phyloP scores from a whole-genome alignment of 2,888 invertebrate species.

The Bugula neritina region DNA sequence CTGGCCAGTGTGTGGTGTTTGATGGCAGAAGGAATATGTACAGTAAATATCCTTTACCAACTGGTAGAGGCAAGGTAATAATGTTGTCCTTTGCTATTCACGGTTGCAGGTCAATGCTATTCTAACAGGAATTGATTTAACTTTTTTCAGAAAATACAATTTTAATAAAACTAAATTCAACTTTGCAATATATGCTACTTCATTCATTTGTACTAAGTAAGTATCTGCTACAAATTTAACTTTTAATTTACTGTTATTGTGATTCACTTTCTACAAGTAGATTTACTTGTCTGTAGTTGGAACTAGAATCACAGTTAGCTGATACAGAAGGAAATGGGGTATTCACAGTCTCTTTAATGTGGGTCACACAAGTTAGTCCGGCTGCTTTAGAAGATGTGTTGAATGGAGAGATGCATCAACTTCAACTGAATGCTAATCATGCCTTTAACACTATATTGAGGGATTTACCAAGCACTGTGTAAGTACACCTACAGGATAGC shows the following conservation, averaged over 20 bases:
- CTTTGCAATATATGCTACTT: no score
- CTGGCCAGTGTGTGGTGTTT: slow-evolving; percentile 93
- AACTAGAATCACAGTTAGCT: slow-evolving; percentile 74
- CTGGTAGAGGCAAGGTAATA: slow-evolving; percentile 85
- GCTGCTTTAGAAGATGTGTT: slow-evolving; percentile 95
- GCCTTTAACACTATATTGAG: slow-evolving; percentile 99
- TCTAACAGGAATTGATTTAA: no score
- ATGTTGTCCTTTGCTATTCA: no score
- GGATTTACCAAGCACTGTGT: slow-evolving; percentile 95
- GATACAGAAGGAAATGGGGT: slow-evolving; percentile 98
- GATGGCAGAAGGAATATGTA: slow-evolving; percentile 98
- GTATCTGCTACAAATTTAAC: no score
- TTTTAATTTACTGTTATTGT: no score
- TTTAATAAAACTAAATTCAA: no score
- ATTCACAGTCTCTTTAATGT: slow-evolving; percentile 94
- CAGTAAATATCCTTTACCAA: slow-evolving; percentile 92
- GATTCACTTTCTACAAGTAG: slow-evolving; percentile 9
- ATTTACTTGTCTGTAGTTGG: slow-evolving; percentile 45
- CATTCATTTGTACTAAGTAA: no score
- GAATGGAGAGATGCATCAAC: slow-evolving; percentile 82
- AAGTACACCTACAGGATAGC: no score
- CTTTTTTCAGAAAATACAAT: no score
- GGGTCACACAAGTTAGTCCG: slow-evolving; percentile 92
- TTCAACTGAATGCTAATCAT: slow-evolving; percentile 94
- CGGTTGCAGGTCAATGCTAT: no score